Evolutionary conservation across 2,888 invertebrate genomes (phyloP), one percentile per base, ranked within the genome.

Genomic region (Lydus trimaculatus): DNA sequence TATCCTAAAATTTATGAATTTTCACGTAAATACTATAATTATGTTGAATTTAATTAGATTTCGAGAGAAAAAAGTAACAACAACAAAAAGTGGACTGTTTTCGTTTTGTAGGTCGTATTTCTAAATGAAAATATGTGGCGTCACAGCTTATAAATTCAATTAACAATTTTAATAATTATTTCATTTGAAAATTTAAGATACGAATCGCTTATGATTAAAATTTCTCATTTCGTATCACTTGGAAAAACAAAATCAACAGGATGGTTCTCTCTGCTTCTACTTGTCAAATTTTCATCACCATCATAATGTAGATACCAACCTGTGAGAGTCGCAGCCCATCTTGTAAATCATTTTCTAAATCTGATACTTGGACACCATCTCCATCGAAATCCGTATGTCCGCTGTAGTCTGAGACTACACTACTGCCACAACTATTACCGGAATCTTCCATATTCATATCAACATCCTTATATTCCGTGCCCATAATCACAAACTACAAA

Each of bases 311-410:
- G 36, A 31, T 58, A 74, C 77, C 64, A 76, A 83, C 85, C 85
- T 85, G 84, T 79, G 82, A 78, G 70, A 82, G 78, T 69, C 81
- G 82, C 72, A 78, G 76, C 71, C 80, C 88, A 17, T 56, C 56
- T 2, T 56, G 56, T 25, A 87, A 87, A 78, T 89, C 89, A 80
- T 87, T 87, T 68, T 84, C 88, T 48, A 88, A 85, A 78, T 89
- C 89, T 76, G 89, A 89, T 9, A 89, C 88, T 83, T 89, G 88
- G 66, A 89, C 87, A 67, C 84, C 84, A 64, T 89, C 89, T 66
- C 88, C 89, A 77, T 89, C 89, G 60, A 88, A 88, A 76, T 89
- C 89, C 60, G 80, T 79, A 68, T 80, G 81, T 56, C 83, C 82
- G 75, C 84, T 84, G 72, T 79, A 81, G 75, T 84, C 84, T 65